Percentiles rank a stretch among this genome's conserved stretches.
These are phyloP conservation scores for Strigamia maritima DNA, from an alignment of 2,888 invertebrate genomes.

Conservation along the genomic window DNA sequence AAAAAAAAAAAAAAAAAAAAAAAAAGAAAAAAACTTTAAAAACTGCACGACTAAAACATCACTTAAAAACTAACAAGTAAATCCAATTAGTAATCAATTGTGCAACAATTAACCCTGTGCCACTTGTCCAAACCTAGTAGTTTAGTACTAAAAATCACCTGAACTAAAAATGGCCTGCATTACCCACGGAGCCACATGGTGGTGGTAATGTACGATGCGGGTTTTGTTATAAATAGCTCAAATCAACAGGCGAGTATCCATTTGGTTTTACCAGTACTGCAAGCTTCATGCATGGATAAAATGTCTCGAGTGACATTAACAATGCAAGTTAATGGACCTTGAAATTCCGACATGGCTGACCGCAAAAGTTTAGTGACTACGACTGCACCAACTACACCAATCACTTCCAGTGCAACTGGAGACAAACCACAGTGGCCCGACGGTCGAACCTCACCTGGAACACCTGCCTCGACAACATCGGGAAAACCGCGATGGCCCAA, in stretches of 20 bases:
- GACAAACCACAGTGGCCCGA: slow-evolving; percentile 29
- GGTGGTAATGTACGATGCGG: slow-evolving; percentile 6
- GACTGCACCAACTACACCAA: neutral
- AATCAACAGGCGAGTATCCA: slow-evolving; percentile 32
- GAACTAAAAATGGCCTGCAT: slow-evolving; percentile 25
- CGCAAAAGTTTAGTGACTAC: neutral
- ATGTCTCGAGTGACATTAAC: neutral
- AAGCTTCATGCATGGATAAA: slow-evolving; percentile 17
- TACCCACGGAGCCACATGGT: slow-evolving; percentile 32
- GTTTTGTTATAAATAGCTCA: slow-evolving; percentile 25
- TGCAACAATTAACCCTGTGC: neutral
- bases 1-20: neutral
- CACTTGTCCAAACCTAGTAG: neutral
- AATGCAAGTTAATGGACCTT: neutral
- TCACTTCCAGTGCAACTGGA: neutral
- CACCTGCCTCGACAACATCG: neutral
- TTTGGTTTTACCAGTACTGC: neutral
- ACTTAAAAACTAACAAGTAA: too few species aligned
- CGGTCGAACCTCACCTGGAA: neutral
- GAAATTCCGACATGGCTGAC: neutral
- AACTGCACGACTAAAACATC: neutral
- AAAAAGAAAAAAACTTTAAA: neutral
- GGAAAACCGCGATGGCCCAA: neutral
- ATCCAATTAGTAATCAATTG: too few species aligned
- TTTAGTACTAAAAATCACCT: neutral